These are phyloP conservation scores for Sebastes steindachneri DNA, from an alignment of 2,797 vertebrate species.

Conservation along the genomic window DNA sequence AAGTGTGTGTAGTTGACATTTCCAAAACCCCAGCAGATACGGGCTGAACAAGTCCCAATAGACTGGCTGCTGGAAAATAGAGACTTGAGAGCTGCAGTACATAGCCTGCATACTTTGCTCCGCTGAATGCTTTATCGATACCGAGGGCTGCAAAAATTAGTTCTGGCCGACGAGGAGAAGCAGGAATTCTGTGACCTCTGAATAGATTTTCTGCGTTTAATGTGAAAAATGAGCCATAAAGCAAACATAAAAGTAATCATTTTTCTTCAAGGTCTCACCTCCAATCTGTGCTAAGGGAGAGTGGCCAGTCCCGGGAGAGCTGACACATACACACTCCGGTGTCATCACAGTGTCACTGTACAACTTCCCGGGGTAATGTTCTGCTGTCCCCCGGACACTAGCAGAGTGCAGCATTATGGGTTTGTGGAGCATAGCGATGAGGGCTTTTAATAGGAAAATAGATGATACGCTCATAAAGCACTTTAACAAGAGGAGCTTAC, in stretches of 20 bases:
- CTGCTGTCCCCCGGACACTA: constrained; percentile 34
- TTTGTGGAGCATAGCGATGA: constrained; percentile 22
- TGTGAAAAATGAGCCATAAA: constrained; percentile 90
- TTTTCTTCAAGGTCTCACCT: constrained; percentile 84
- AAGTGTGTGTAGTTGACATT: constrained; percentile 65
- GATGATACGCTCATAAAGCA: neutral
- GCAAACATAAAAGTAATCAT: constrained; percentile 89
- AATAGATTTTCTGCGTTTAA: constrained; percentile 85
- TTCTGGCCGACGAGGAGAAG: constrained; percentile 49
- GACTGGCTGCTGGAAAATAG: constrained; percentile 71
- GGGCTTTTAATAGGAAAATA: constrained; percentile 27
- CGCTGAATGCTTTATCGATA: constrained; percentile 82
- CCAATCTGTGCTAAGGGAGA: constrained; percentile 73
- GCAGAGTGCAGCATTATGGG: constrained; percentile 41
- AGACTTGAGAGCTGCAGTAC: constrained; percentile 75
- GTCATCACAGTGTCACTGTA: constrained; percentile 62
- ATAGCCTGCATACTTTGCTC: constrained; percentile 76
- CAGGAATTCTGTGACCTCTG: constrained; percentile 79
- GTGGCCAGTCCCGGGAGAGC: constrained; percentile 70
- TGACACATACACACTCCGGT: constrained; percentile 67
- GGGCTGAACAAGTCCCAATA: constrained; percentile 75
- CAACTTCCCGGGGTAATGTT: constrained; percentile 70
- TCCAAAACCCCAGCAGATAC: constrained; percentile 68
- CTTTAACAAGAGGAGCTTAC: neutral
- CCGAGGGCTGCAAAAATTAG: constrained; percentile 67